A percentile compares a stretch with the other conserved stretches of the same genome.
These are phyloP conservation scores for Nasonia oneida DNA, from an alignment of 2,888 invertebrate genomes.

Conservation along the genomic window DNA sequence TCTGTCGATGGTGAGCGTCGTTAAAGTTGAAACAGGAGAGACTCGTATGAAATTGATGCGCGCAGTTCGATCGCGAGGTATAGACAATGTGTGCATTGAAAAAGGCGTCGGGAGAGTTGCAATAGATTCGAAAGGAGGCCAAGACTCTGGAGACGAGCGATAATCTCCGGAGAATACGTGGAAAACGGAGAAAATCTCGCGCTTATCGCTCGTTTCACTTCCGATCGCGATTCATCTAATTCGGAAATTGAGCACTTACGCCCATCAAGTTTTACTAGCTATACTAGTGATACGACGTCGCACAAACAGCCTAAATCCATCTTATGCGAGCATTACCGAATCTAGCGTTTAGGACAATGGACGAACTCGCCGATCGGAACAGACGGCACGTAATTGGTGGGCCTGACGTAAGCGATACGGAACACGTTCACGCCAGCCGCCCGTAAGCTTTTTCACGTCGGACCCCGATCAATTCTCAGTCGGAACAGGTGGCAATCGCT, in stretches of 20 bases:
- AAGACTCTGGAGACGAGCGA: conserved; percentile 43
- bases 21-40: neutral
- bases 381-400: too few relatives aligned
- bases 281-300: too few relatives aligned
- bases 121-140: conserved; percentile 28
- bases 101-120: neutral
- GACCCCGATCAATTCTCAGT: too few relatives aligned
- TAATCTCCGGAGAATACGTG: conserved; percentile 21
- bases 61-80: neutral
- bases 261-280: too few relatives aligned
- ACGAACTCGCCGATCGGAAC: too few relatives aligned
- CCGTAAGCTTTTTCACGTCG: too few relatives aligned
- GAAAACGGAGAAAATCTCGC: conserved; percentile 25
- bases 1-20: neutral
- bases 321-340: too few relatives aligned
- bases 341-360: too few relatives aligned
- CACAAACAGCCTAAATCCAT: too few relatives aligned
- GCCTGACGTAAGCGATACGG: too few relatives aligned
- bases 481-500: too few relatives aligned
- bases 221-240: conserved; percentile 4
- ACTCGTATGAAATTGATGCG: neutral
- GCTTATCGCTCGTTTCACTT: conserved; percentile 26
- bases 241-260: neutral
- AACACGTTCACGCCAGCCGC: too few relatives aligned
- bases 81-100: conserved; percentile 24